A percentile compares a stretch with the other conserved stretches of the same genome.
Conservation (phyloP, 2,797 vertebrate genomes). For the Prionace glauca region DNA sequence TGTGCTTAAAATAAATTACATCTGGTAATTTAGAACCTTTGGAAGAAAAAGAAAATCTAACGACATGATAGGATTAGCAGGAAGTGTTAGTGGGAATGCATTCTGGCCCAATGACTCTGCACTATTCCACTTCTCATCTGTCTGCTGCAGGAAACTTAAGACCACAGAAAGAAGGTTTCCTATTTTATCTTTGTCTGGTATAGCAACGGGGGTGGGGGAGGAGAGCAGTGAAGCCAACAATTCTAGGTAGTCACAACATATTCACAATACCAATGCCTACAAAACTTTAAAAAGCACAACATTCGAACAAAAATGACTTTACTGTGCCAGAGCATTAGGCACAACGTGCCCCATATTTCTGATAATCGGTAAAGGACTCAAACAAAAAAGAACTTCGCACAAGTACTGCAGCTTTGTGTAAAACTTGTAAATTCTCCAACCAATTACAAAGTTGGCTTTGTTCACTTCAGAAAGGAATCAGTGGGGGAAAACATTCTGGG, state of each 20-base stretch:
- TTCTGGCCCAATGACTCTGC: constrained; percentile 8
- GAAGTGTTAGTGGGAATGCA: not conserved
- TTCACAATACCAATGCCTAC: not conserved
- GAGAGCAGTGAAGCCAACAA: constrained; percentile 4
- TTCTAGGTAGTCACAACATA: not conserved
- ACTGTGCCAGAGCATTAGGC: not conserved
- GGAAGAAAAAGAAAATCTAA: not conserved
- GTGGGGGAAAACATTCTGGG: constrained; percentile 29
- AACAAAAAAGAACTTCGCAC: constrained; percentile 25
- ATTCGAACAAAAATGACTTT: constrained; percentile 3
- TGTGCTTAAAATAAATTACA: not conserved
- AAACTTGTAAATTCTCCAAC: not conserved
- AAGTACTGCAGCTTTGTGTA: constrained; percentile 5
- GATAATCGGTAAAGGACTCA: not conserved
- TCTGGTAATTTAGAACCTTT: not conserved
- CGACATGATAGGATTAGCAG: not conserved
- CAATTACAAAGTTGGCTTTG: constrained; percentile 32
- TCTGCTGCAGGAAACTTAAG: not conserved
- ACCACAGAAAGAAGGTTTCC: not conserved
- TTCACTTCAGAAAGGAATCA: constrained; percentile 12
- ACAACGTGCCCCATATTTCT: not conserved
- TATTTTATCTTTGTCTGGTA: not conserved
- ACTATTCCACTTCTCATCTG: not conserved
- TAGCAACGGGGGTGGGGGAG: not conserved
- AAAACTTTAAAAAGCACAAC: not conserved